Base-by-base conservation (phyloP, 2,888 invertebrate genomes). In the Hipparchia sbordonii region DNA sequence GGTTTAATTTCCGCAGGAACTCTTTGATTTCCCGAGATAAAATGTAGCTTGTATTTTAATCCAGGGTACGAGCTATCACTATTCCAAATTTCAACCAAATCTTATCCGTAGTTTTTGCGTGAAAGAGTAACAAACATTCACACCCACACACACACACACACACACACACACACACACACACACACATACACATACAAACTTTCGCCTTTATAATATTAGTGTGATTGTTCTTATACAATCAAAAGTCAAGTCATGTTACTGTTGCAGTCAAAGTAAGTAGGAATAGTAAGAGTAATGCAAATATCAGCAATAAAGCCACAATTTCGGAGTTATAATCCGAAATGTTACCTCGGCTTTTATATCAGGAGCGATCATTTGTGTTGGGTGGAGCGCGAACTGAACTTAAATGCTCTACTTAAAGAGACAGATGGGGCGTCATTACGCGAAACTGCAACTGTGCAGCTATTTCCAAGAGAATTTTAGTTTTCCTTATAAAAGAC, bases 381-480 rank as follows among this genome's bases (percentile, higher is more conserved):
- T 76, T 72, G 71, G 74, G 70, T 68, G 70, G 70, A 72, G 76
- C 74, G 70, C 72, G 74, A 71, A 70, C 74, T 72, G 74, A 74
- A 74, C 76, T 76, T 76, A 75, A 77, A 71, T 74, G 77, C 71
- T 73, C 74, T 71, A 76, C 75, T 77, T 77, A 76, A 74, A 74
- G 75, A 73, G 74, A 76, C 72, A 73, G 69, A 76, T 74, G 72
- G 61, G 46, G 69, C 69, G 51, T 57, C 70, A 73, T 76, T 76
- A 76, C 71, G 70, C 68, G 68, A 70, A 72, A 74, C 63, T 72
- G 76, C 76, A 72, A 62, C 69, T 74, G 69, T 69, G 74, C 62
- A 51, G 72, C 71, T 72, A 74, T 67, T 76, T 72, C 68, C 63
- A 46, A 69, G 72, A 67, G 60, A 51, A 68, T 72, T 68, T 68